Evolutionary conservation across 1,140 invertebrate species (phyloP), one percentile per base, ranked within the genome.

Genomic region (Uloborus diversus): DNA sequence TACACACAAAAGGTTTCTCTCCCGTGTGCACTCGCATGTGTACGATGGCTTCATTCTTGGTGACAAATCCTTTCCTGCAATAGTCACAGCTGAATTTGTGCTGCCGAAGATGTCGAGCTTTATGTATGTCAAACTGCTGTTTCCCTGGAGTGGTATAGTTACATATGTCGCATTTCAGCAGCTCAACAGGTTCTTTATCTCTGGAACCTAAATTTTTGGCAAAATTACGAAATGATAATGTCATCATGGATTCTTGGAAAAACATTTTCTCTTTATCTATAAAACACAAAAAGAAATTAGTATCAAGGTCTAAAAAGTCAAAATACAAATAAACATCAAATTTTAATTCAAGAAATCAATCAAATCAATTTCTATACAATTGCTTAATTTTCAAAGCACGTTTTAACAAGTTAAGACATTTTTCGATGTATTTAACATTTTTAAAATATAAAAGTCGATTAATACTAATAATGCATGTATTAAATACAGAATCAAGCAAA

Each of bases 11-110:
- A 3, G 73, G 73, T 27, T 78, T 78, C 30, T 78, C 62, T 17
- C 73, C 73, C 13, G 73, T 78, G 20, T 78, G 73, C 11, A 78
- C 73, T 28, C 73, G 47, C 73, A 78, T 78, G 32, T 78, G 73
- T 7, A 78, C 73, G 14, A 78, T 66, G 4, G 73, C 73, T 57
- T 78, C 73, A 37, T 78, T 78, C 47, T 78, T 78, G 17, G 73
- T 78, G 5, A 78, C 73, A 57, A 78, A 78, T 25, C 73, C 73
- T 42, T 78, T 78, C 27, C 66, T 65, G 23, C 73, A 78, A 23
- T 42, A 78, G 32, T 78, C 73, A 28, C 73, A 78, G 28, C 61
- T 65, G 13, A 42, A 78, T 23, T 78, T 78, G 30, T 78, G 73
- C 4, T 78, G 73, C 4, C 73, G 61, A 11, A 78, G 28, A 56